Conservation (phyloP, 2,888 invertebrate species). For the Diabrotica balteata region DNA sequence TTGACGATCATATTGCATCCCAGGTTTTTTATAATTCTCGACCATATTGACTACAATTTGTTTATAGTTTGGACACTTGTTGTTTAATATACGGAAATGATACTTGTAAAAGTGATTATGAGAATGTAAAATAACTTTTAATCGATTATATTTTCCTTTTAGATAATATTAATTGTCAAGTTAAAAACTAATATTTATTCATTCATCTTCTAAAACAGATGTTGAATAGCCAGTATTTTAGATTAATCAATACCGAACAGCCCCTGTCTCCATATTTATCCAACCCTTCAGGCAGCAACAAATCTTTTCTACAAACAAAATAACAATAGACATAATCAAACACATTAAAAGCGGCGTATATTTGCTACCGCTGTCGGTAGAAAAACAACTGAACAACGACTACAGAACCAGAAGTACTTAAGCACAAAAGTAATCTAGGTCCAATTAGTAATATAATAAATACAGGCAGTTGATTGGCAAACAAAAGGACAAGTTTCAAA, state of each 20-base stretch:
- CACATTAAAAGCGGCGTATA: too few relatives aligned
- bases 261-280: neutral
- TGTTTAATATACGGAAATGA: too few relatives aligned
- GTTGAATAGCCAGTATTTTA: neutral
- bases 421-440: slow-evolving; percentile 41
- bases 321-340: neutral
- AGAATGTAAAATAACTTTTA: too few relatives aligned
- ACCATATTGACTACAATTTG: too few relatives aligned
- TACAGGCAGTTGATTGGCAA: slow-evolving; percentile 49
- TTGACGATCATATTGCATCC: too few relatives aligned
- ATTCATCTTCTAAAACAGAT: neutral
- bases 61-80: too few relatives aligned
- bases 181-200: too few relatives aligned
- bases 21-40: too few relatives aligned
- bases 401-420: slow-evolving; percentile 26
- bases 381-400: slow-evolving; percentile 15
- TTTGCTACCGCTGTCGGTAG: neutral
- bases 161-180: too few relatives aligned
- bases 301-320: neutral
- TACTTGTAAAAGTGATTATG: too few relatives aligned
- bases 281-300: neutral
- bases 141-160: too few relatives aligned
- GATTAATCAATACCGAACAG: slow-evolving; percentile 1
- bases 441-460: slow-evolving; percentile 48
- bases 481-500: slow-evolving; percentile 46